Base-by-base conservation (phyloP, 1,140 invertebrate genomes). In the Hypothenemus hampei region DNA sequence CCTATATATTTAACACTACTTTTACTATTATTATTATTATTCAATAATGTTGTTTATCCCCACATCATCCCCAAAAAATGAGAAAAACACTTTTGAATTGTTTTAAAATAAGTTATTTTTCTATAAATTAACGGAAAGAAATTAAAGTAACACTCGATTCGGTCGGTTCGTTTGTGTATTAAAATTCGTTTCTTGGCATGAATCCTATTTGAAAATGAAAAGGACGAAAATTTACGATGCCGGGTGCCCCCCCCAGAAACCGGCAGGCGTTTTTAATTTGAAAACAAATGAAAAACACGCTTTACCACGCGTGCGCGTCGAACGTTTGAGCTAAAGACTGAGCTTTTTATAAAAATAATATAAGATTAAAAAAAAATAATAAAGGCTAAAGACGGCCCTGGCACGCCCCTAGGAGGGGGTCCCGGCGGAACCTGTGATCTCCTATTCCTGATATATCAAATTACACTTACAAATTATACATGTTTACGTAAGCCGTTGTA, bases 401-500 rank as follows among this genome's bases (percentile, higher is more conserved):
- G n/a, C n/a, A 13, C n/a, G n/a, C 44, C 24, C 6, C 19, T 31
- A 11, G 13, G 26, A 11, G 26, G 26, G 13, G 13, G 26, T 57
- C 55, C 55, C 55, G 47, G 55, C 55, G 61, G 61, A 67, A 69
- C 69, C 69, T 71, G 69, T 71, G 69, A 71, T 71, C 69, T 70
- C 63, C 60, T 65, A 68, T 70, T 69, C 66, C 67, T 68, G 65
- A 65, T 67, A 64, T 63, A 67, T 64, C 64, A 64, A 65, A 60
- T 53, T 61, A 66, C 64, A 67, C 65, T 66, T 64, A 67, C 59
- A 66, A 67, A 65, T 60, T 61, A 65, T 61, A 63, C 59, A 59
- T 62, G 62, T 59, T 50, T 62, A 59, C 59, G 59, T 62, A 66
- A 61, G 55, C 40, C 51, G 55, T 57, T 57, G n/a, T n/a, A n/a